Conservation (phyloP, 2,797 vertebrate species). For the Saxicola maurus region DNA sequence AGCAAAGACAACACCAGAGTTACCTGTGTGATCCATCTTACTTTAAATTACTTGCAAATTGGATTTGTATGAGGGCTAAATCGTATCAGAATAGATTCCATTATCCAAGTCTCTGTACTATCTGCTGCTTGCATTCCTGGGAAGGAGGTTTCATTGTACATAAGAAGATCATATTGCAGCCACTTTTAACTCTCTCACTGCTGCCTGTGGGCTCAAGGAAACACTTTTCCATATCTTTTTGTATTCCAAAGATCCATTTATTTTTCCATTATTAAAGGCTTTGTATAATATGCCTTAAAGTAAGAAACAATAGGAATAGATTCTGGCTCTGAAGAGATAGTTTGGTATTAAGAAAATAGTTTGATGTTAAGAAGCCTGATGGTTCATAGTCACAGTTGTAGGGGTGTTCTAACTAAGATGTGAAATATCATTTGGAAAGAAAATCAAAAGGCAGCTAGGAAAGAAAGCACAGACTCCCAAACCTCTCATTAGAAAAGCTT, state of each 20-base stretch:
- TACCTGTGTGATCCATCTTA: background rate
- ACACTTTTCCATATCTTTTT: background rate
- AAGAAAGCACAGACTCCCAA: background rate
- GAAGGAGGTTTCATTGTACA: background rate
- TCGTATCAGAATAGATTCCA: conserved; percentile 1
- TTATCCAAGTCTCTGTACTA: background rate
- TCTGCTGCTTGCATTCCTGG: background rate
- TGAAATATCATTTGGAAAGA: background rate
- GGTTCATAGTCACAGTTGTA: background rate
- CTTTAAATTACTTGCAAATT: conserved; percentile 25
- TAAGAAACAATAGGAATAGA: background rate
- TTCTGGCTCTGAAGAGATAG: background rate
- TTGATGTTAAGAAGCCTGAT: background rate
- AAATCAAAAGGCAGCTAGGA: background rate
- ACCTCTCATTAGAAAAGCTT: background rate
- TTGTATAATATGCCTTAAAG: background rate
- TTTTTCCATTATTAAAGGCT: background rate
- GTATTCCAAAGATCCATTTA: background rate
- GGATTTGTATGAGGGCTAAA: conserved; percentile 24
- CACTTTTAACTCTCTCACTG: conserved; percentile 6
- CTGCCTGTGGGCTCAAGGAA: background rate
- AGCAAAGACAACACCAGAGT: background rate
- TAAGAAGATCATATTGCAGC: background rate
- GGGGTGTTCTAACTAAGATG: background rate
- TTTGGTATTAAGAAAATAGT: background rate